Conservation (phyloP, 2,888 invertebrate genomes). For the Diplolepis rosae region DNA sequence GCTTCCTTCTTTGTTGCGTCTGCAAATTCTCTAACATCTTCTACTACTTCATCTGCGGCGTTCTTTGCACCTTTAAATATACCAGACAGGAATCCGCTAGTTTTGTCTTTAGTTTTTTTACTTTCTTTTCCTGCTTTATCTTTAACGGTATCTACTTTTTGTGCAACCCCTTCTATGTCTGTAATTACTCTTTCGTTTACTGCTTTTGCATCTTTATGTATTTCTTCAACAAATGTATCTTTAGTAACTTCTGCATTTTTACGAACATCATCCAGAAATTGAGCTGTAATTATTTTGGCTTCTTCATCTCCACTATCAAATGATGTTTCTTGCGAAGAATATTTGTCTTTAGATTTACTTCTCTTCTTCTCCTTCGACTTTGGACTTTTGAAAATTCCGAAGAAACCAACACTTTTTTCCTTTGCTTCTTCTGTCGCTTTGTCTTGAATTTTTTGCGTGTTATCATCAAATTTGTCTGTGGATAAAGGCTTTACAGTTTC, state of each 20-base stretch:
- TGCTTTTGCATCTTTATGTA: conserved; percentile 34
- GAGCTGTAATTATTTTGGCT: conserved; percentile 54
- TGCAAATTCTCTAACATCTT: conserved; percentile 65
- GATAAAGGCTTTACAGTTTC: conserved; percentile 32
- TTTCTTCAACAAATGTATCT: conserved; percentile 46
- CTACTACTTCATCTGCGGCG: conserved; percentile 36
- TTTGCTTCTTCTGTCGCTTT: conserved; percentile 55
- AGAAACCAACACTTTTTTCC: conserved; percentile 61
- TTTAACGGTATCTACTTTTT: conserved; percentile 1
- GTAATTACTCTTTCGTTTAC: conserved; percentile 35
- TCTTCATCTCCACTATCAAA: conserved; percentile 68
- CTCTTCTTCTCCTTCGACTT: conserved; percentile 60
- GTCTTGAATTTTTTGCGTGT: conserved; percentile 37
- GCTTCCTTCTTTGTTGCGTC: conserved; percentile 47
- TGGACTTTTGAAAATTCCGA: conserved; percentile 66
- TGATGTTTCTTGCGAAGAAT: conserved; percentile 61
- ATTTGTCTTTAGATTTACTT: conserved; percentile 62
- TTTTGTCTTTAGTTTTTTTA: conserved; percentile 47
- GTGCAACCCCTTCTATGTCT: conserved; percentile 24
- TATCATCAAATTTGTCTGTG: conserved; percentile 35
- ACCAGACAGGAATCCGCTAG: conserved; percentile 52
- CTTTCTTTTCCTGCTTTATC: conserved; percentile 42
- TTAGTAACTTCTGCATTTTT: conserved; percentile 52
- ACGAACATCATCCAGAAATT: conserved; percentile 60
- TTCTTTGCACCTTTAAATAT: conserved; percentile 49